Evolutionary conservation across 1,140 invertebrate genomes (phyloP), one percentile per base, ranked within the genome.

Genomic region (Cydia strobilella): DNA sequence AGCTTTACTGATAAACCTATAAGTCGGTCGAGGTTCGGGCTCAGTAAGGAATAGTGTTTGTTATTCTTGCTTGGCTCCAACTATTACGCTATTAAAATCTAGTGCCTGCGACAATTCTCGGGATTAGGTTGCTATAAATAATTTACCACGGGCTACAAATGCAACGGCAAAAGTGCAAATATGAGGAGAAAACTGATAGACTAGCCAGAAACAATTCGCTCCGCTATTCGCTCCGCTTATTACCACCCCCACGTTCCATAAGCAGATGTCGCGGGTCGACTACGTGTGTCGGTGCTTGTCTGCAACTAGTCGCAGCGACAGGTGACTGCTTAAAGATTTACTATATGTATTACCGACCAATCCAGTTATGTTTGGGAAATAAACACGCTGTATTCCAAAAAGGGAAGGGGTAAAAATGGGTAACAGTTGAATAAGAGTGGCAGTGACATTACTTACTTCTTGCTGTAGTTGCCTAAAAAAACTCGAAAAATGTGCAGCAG

Each of bases 191-290:
- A 42, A 42, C 0, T 42, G 39, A 42, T 42, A 0, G 39, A 51
- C 13, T n/a, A 51, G 13, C 18, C 13, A 18, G 15, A 51, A 51
- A 9, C 3, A n/a, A n/a, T 10, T 20, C 51, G 7, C n/a, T 18
- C 15, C 51, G 18, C n/a, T 59, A 1, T 5, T 6, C 51, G 54
- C 54, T 59, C 54, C 9, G 54, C 54, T 59, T 12, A 59, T 59
- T 10, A 59, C 54, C 54, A 3, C 2, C 9, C 9, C 9, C 18
- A 2, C 54, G 15, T 54, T 54, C 5, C 51, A 54, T 18, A 9
- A 59, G 54, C 54, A 59, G 54, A 59, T 59, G 54, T 59, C 54
- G 54, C 54, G 54, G 54, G 54, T 59, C 54, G 54, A 10, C 54
- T 59, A 59, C 54, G 54, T 59, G 54, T 59, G 20, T 59, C 54